These are phyloP conservation scores for Butorides virescens DNA, from an alignment of 2,113 vertebrate species.

Conservation along the genomic window DNA sequence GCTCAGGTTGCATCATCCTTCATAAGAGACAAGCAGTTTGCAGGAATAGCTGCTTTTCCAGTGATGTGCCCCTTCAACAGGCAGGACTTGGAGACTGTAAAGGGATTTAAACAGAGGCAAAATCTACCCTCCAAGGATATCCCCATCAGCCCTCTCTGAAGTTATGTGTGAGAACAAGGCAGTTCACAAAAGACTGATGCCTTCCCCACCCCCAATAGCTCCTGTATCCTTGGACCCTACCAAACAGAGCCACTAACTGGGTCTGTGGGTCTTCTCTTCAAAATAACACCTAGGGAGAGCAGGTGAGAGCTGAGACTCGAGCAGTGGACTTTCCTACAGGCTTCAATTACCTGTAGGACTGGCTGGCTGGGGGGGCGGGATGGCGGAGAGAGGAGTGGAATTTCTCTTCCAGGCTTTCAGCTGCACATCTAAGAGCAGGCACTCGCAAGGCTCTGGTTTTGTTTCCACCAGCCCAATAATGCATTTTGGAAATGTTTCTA, in stretches of 20 bases:
- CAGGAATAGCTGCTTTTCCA: neutral
- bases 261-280: neutral
- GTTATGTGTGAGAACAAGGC: neutral
- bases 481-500: neutral
- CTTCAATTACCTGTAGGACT: neutral
- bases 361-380: too few relatives aligned
- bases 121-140: neutral
- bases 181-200: neutral
- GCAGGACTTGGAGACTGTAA: neutral
- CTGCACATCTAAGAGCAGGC: neutral
- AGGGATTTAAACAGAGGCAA: neutral
- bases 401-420: neutral
- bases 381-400: too few relatives aligned
- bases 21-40: neutral
- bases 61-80: neutral
- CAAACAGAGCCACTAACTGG: neutral
- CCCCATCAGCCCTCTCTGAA: neutral
- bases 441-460: accelerated
- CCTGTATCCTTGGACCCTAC: neutral
- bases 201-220: neutral
- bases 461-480: neutral
- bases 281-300: neutral
- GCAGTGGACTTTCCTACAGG: neutral
- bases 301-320: neutral
- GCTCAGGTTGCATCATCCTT: neutral